Conservation (phyloP, 2,113 vertebrate genomes). For the Rhinopomastus cyanomelas region DNA sequence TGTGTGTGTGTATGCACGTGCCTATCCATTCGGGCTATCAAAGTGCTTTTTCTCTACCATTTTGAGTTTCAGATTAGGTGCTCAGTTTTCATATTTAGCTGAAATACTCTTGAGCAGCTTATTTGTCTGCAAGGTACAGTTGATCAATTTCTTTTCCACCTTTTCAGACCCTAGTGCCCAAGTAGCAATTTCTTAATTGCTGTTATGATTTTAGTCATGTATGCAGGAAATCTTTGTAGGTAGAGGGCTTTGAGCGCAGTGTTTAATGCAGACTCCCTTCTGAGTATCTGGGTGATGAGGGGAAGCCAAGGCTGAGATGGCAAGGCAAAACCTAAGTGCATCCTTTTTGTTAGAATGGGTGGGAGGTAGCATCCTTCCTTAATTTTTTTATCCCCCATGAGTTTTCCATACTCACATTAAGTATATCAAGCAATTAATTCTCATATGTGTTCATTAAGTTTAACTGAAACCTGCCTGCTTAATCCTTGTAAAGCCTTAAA, state of each 20-base stretch:
- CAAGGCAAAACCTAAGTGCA: background rate
- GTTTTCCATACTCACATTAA: background rate
- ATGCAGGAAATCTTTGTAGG: background rate
- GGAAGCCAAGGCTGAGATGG: background rate
- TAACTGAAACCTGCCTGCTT: background rate
- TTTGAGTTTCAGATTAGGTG: slow-evolving; percentile 45
- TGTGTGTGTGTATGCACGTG: background rate
- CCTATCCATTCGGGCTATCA: background rate
- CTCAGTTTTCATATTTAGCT: slow-evolving; percentile 21
- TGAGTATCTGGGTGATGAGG: background rate
- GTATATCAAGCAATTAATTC: background rate
- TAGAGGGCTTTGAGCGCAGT: background rate
- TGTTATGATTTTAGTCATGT: background rate
- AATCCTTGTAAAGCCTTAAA: background rate
- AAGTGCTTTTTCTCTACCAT: slow-evolving; percentile 41
- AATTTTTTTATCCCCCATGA: background rate
- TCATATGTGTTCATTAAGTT: background rate
- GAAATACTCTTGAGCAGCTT: slow-evolving; percentile 8
- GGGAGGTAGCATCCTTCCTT: background rate
- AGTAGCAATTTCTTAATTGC: slow-evolving; percentile 1
- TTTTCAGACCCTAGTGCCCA: background rate
- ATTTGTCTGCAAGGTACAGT: background rate
- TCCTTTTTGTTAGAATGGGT: background rate
- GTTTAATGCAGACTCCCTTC: background rate
- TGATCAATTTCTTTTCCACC: slow-evolving; percentile 25